Percentiles rank a stretch among this genome's conserved stretches.
phyloP scores from a whole-genome alignment of 2,113 vertebrate genomes.

The Telmatochromis sp. region DNA sequence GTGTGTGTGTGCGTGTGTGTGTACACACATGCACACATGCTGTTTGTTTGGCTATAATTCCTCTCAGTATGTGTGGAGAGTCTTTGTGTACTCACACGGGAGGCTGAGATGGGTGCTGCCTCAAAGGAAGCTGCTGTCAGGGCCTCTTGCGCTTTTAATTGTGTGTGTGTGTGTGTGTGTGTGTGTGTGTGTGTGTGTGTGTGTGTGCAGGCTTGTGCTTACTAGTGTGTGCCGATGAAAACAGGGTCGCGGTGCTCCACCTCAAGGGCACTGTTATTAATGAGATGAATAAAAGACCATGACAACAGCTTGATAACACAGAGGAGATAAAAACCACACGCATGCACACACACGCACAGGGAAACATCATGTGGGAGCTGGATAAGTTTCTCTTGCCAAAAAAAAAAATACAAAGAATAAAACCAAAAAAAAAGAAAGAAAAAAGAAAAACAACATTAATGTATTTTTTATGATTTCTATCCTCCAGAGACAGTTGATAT shows the following conservation, averaged over 20 bases:
- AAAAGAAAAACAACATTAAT: conserved; percentile 11
- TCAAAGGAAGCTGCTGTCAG: conserved; percentile 47
- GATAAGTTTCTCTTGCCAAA: conserved; percentile 14
- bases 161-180: conserved; percentile 3
- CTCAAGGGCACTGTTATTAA: conserved; percentile 68
- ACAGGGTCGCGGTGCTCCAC: conserved; percentile 59
- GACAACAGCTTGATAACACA: conserved; percentile 63
- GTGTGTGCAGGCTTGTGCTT: conserved; percentile 17
- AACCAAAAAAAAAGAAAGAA: neutral
- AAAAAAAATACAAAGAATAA: neutral
- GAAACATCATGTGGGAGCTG: conserved; percentile 17
- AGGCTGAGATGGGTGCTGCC: conserved; percentile 28
- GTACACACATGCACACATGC: neutral
- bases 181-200: neutral
- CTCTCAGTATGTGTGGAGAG: neutral
- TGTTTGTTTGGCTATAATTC: neutral
- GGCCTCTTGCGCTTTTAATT: conserved; percentile 28
- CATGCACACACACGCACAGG: neutral
- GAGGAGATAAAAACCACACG: conserved; percentile 31
- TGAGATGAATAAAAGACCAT: conserved; percentile 68
- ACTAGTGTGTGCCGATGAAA: conserved; percentile 28
- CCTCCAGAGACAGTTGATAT: conserved; percentile 19
- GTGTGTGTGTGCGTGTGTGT: neutral
- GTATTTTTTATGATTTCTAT: conserved; percentile 38
- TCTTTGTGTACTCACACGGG: conserved; percentile 13